Percentiles rank a stretch among this genome's conserved stretches.
Conservation (phyloP, 92 coral and sea anemone genomes). For the Isaurus tuberculatus region DNA sequence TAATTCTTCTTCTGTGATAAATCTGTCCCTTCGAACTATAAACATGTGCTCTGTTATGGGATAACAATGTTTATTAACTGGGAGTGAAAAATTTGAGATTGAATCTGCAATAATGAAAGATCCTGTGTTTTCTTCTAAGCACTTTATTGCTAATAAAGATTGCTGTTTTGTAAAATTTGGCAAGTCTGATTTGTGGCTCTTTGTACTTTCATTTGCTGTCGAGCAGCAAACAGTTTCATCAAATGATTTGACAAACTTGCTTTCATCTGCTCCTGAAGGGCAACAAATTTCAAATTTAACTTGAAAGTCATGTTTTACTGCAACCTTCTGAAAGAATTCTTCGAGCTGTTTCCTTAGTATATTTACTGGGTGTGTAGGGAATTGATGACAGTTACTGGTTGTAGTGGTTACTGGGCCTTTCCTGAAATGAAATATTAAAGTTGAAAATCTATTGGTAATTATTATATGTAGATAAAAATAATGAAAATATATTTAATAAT, state of each 20-base stretch:
- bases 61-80: conserved; percentile 55
- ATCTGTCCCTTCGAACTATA: conserved; percentile 26
- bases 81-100: conserved; percentile 60
- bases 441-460: neutral
- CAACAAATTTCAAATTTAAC: conserved; percentile 9
- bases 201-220: neutral
- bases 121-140: conserved; percentile 17
- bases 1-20: conserved; percentile 19
- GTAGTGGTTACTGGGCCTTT: neutral
- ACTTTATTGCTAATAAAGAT: neutral
- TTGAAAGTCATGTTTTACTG: neutral
- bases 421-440: neutral
- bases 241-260: neutral
- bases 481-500: too few relatives aligned
- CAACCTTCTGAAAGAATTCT: conserved; percentile 18
- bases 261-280: neutral
- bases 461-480: too few relatives aligned
- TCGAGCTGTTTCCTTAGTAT: conserved; percentile 1
- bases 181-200: neutral
- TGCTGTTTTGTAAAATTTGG: neutral
- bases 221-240: neutral
- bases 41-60: conserved; percentile 68
- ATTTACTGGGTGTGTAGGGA: conserved; percentile 23
- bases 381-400: neutral
- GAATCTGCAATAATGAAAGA: conserved; percentile 62